Evolutionary conservation across 2,797 vertebrate genomes (phyloP).

Genomic region (Micropoecilia bifurca): DNA sequence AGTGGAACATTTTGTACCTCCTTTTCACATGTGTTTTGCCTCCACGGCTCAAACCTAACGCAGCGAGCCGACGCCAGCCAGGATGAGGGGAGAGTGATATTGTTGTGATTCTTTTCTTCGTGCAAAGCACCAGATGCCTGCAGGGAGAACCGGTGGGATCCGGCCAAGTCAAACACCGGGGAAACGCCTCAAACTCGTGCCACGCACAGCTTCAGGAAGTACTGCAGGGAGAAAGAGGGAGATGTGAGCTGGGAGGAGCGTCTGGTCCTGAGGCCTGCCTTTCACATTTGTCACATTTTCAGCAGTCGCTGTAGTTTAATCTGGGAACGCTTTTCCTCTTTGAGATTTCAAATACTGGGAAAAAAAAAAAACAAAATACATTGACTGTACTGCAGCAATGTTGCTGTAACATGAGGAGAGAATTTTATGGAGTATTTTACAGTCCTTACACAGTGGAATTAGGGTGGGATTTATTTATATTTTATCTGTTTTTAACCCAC

Average conservation of each 20-base stretch:
- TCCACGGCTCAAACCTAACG: neutral
- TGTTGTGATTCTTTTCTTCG: slow-evolving; percentile 27
- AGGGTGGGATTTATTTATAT: neutral
- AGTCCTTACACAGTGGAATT: neutral
- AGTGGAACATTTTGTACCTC: slow-evolving; percentile 4
- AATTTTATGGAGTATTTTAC: too few species aligned
- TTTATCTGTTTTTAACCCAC: neutral
- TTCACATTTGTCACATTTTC: slow-evolving; percentile 3
- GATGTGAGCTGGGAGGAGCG: neutral
- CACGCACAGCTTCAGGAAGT: slow-evolving; percentile 40
- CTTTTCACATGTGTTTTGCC: neutral
- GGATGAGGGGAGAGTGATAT: slow-evolving; percentile 5
- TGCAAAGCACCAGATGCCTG: slow-evolving; percentile 39
- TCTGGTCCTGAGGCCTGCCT: neutral
- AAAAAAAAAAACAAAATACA: too few species aligned
- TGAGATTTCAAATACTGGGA: too few species aligned
- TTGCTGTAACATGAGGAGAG: neutral
- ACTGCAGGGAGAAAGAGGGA: slow-evolving; percentile 11
- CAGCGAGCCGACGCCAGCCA: neutral
- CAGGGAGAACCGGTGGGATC: slow-evolving; percentile 21
- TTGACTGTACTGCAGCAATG: neutral
- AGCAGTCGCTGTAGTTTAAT: neutral
- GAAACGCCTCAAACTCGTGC: slow-evolving; percentile 55
- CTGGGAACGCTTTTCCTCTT: neutral
- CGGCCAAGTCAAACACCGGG: slow-evolving; percentile 54